Conservation (phyloP, 2,888 invertebrate species). For the Peribatodes rhomboidaria region DNA sequence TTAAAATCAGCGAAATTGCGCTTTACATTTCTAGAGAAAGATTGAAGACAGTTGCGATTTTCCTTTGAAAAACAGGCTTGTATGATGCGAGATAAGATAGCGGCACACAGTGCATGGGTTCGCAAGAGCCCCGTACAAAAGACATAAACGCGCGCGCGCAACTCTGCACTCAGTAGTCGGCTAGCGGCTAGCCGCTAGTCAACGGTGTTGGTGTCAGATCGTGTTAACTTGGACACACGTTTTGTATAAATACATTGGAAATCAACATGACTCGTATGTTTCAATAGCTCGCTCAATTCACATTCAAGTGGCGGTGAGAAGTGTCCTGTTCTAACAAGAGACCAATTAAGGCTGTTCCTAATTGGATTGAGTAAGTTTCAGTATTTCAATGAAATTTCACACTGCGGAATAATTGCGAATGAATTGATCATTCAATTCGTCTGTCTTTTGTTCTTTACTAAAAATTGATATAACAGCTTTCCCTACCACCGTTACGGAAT, state of each 20-base stretch:
- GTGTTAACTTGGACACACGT: constrained; percentile 43
- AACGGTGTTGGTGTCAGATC: constrained; percentile 54
- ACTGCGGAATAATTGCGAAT: not conserved
- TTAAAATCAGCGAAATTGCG: not conserved
- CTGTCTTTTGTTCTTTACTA: not conserved
- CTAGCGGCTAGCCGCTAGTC: constrained; percentile 39
- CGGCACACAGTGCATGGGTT: constrained; percentile 47
- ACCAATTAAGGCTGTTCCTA: constrained; percentile 35
- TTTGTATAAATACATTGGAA: constrained; percentile 50
- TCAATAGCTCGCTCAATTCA: constrained; percentile 22
- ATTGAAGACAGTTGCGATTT: not conserved
- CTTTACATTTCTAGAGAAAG: not conserved
- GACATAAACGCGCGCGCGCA: constrained; percentile 76
- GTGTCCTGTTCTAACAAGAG: constrained; percentile 37
- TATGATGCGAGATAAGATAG: constrained; percentile 61
- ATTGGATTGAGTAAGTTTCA: constrained; percentile 30
- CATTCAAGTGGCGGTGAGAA: constrained; percentile 29
- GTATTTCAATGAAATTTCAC: not conserved
- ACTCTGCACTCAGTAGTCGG: constrained; percentile 14
- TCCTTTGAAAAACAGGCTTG: constrained; percentile 31
- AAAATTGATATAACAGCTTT: no score
- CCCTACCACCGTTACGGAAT: no score
- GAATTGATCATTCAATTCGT: not conserved
- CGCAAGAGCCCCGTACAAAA: constrained; percentile 70
- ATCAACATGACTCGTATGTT: constrained; percentile 38